Conservation (phyloP, 2,113 vertebrate genomes). For the Pleuronectes platessa region DNA sequence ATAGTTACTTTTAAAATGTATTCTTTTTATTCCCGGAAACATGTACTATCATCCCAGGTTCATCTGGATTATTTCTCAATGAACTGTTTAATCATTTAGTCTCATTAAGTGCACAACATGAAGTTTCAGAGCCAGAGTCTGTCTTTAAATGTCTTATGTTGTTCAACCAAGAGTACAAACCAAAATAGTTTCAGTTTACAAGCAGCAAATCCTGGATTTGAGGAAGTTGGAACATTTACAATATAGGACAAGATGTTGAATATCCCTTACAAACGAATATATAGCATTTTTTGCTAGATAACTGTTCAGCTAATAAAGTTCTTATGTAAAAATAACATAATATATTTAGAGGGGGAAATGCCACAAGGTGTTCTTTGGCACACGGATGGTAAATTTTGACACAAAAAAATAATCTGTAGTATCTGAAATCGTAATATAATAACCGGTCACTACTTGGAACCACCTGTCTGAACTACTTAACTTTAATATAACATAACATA, state of each 20-base stretch:
- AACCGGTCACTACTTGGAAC: too few species aligned
- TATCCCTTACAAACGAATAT: neutral
- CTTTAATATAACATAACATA: too few species aligned
- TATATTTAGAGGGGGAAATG: too few species aligned
- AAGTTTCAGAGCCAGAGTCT: neutral
- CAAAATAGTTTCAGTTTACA: neutral
- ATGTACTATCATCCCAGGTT: neutral
- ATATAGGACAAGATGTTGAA: too few species aligned
- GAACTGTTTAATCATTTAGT: neutral
- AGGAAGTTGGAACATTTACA: neutral
- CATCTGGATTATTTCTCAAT: neutral
- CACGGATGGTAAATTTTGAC: too few species aligned
- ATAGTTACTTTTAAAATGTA: neutral
- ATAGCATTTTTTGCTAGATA: neutral
- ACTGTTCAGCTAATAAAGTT: too few species aligned
- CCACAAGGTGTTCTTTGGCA: too few species aligned
- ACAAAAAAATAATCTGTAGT: too few species aligned
- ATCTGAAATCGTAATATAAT: too few species aligned
- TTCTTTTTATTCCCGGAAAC: neutral
- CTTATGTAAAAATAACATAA: too few species aligned
- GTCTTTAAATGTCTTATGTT: neutral
- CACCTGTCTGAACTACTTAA: too few species aligned
- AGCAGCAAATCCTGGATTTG: too few species aligned
- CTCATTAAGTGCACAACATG: neutral
- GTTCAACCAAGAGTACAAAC: neutral